Evolutionary conservation across 2,113 vertebrate species (phyloP), one percentile per base, ranked within the genome.

Genomic region (Numida meleagris): DNA sequence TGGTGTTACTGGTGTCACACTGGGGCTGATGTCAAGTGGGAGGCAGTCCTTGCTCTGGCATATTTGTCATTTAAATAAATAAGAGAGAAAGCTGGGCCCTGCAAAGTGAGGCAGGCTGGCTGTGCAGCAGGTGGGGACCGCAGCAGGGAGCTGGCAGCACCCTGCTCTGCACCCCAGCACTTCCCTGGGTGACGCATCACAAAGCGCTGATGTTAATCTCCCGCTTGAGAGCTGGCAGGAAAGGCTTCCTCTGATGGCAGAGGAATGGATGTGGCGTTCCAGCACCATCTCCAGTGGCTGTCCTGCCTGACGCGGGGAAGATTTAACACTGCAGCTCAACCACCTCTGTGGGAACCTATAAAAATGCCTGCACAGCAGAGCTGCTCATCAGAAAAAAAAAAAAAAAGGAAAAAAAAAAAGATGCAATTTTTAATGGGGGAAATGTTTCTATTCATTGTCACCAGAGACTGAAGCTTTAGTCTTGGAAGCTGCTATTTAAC

Each of bases 401-500:
- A 63, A 66, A 53, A 14, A 70, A 4, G 33, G 62, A 25, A 53
- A 75, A 61, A 48, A 42, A 67, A 50, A 13, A 76, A 4, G n/a
- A 62, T 23, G 18, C 42, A 55, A 17, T 24, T 50, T 72, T 94
- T 82, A 90, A 88, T 29, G 29, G 88, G 65, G 42, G n/a, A 74
- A 18, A 61, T 40, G 65, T 84, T 91, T 88, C 80, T 86, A 34
- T 45, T 94, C 59, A 20, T 59, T 33, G 63, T 68, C 93, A 72
- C 61, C 5, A 29, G 87, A 89, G 89, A 87, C 93, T 14, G 81
- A 75, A 84, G 57, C 31, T 70, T 86, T 50, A 16, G 45, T 46
- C 62, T 59, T 15, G 70, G 74, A 93, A 87, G 74, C 87, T 79
- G 84, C 81, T 91, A 2, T 92, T 94, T 89, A 92, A 82, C 84